Percentiles rank a stretch among this genome's conserved stretches.
Evolutionary conservation across 2,113 vertebrate species (phyloP).

Genomic region (Aphelocoma coerulescens): DNA sequence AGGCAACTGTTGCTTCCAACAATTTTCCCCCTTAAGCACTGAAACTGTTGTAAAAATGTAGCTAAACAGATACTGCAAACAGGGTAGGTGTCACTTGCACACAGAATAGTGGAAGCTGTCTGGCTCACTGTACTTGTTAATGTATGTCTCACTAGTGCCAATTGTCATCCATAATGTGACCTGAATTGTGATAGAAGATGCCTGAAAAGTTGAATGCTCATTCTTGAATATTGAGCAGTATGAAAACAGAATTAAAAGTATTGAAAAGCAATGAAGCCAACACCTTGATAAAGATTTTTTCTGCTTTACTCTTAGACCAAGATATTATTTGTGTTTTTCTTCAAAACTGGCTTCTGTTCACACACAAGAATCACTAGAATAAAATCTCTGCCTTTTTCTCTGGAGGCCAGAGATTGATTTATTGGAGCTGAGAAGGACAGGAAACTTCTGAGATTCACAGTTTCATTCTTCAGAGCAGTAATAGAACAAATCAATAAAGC

Average conservation of each 20-base stretch:
- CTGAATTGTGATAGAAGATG: neutral
- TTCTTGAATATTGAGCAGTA: neutral
- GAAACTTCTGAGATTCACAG: neutral
- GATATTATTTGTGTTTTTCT: neutral
- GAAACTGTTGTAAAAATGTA: neutral
- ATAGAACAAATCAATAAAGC: neutral
- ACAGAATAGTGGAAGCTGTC: neutral
- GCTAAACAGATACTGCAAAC: neutral
- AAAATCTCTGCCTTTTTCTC: neutral
- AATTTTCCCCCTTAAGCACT: neutral
- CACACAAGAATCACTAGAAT: neutral
- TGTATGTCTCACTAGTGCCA: neutral
- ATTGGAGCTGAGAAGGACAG: neutral
- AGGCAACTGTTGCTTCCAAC: neutral
- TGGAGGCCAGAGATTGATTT: neutral
- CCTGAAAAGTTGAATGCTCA: neutral
- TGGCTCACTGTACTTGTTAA: neutral
- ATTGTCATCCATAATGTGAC: neutral
- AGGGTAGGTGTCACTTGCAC: neutral
- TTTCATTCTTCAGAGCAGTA: neutral
- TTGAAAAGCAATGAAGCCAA: neutral
- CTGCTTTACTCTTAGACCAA: neutral
- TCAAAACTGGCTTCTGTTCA: neutral
- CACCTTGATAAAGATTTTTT: neutral
- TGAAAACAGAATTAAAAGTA: neutral